Base-by-base conservation (phyloP, 2,888 invertebrate genomes). In the Leistus spinibarbis region DNA sequence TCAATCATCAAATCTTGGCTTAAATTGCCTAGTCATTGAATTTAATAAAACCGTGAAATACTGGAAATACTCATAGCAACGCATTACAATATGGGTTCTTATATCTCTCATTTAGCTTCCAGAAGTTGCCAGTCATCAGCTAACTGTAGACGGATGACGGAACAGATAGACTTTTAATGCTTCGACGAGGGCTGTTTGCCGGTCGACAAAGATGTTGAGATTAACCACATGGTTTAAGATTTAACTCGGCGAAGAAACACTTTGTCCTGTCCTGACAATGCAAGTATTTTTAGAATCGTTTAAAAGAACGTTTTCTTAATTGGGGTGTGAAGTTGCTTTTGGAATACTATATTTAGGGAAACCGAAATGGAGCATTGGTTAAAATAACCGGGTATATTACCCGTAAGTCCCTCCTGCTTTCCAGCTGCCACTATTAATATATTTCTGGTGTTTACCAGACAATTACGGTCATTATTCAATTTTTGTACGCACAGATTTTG, bases 31-130 rank as follows among this genome's bases (percentile, higher is more conserved):
- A 70, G 70, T 70, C 70, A 70, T 70, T 22, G 40, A n/a, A 63
- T 63, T 70, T 70, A 70, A 70, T 70, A 70, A 70, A 70, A 40
- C 60, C 54, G 70, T 70, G 70, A 70, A 70, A 70, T 70, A 70
- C 63, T 63, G 22, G 70, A 70, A 70, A 70, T 69, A 53, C 20
- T 4, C 53, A 54, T 53, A 4, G n/a, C n/a, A 40, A 40, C 40
- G 40, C 40, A 40, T 1, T 13, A 40, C 40, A 40, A 7, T 10
- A 40, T 40, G 13, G 40, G 7, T 3, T 40, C 7, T 3, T 24
- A 7, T 24, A 7, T 24, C 24, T 24, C 7, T n/a, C n/a, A n/a
- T n/a, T n/a, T n/a, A n/a, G n/a, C n/a, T n/a, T n/a, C n/a, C 3
- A 24, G 7, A 24, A 24, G 24, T 24, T 40, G 40, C 40, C n/a